These are phyloP conservation scores for Berghia stephanieae DNA, from an alignment of 1,140 invertebrate genomes.

Conservation along the genomic window DNA sequence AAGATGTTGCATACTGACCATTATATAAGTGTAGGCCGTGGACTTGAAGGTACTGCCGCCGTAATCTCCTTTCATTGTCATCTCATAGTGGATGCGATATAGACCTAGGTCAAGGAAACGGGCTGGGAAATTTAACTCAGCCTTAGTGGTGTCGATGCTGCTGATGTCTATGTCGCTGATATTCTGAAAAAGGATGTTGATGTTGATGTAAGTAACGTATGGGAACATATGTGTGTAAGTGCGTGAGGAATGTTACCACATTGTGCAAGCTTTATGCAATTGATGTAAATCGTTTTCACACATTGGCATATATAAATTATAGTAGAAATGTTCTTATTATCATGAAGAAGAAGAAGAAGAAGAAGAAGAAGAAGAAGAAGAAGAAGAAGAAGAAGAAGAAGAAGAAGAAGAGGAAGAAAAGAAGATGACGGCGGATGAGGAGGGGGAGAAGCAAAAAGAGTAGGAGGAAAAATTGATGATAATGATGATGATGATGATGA, in stretches of 20 bases:
- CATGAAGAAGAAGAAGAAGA: no score
- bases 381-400: no score
- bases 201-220: not conserved
- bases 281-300: no score
- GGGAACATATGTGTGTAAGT: no score
- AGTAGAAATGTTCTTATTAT: no score
- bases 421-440: no score
- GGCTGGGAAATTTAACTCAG: slow-evolving; percentile 52
- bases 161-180: slow-evolving; percentile 30
- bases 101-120: slow-evolving; percentile 50
- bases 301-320: no score
- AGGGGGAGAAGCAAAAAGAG: no score
- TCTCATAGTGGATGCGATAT: slow-evolving; percentile 53
- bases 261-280: no score
- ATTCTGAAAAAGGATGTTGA: not conserved
- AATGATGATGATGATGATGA: not conserved
- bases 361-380: no score
- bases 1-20: slow-evolving; percentile 37
- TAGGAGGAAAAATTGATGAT: not conserved
- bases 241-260: no score
- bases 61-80: slow-evolving; percentile 41
- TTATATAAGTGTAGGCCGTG: slow-evolving; percentile 15
- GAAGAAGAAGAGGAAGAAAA: no score
- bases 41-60: slow-evolving; percentile 18
- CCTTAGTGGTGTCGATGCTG: slow-evolving; percentile 35